These are phyloP conservation scores for Pristionchus arcanus DNA, from an alignment of 2,888 invertebrate species.

Conservation along the genomic window DNA sequence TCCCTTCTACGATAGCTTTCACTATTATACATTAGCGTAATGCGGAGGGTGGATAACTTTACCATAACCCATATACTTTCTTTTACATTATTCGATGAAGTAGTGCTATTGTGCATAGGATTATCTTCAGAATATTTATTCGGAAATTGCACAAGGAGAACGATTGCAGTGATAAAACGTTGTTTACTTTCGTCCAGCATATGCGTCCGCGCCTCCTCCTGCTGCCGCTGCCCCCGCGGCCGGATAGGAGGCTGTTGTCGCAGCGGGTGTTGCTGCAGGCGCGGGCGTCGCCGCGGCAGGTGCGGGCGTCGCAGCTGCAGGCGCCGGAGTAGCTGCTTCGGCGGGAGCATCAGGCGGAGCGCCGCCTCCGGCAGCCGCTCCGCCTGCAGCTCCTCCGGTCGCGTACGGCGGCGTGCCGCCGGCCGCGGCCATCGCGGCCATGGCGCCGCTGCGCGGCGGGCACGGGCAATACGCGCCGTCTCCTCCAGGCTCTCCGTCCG, in stretches of 20 bases:
- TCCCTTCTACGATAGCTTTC: too few relatives aligned
- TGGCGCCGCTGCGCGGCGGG: conserved; percentile 62
- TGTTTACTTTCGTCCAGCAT: neutral
- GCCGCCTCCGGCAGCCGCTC: neutral
- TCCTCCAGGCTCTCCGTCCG: conserved; percentile 61
- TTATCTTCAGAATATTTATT: neutral
- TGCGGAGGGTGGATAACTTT: too few relatives aligned
- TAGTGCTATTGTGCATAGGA: too few relatives aligned
- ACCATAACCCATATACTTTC: too few relatives aligned
- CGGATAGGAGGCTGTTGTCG: neutral
- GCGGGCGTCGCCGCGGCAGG: neutral
- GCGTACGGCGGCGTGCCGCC: conserved; percentile 41
- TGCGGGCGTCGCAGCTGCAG: neutral
- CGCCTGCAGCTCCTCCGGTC: neutral
- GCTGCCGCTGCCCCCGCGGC: neutral
- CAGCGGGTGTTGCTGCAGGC: neutral
- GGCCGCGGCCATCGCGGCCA: conserved; percentile 37
- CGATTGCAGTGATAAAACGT: neutral
- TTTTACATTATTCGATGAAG: too few relatives aligned
- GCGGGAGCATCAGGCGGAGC: neutral
- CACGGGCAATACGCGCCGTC: conserved; percentile 59
- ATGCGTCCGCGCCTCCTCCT: neutral
- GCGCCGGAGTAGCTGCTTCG: neutral
- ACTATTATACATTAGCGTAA: too few relatives aligned
- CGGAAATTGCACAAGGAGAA: neutral